phyloP scores from a whole-genome alignment of 1,140 invertebrate species.

The Zaprionus nigranus region DNA sequence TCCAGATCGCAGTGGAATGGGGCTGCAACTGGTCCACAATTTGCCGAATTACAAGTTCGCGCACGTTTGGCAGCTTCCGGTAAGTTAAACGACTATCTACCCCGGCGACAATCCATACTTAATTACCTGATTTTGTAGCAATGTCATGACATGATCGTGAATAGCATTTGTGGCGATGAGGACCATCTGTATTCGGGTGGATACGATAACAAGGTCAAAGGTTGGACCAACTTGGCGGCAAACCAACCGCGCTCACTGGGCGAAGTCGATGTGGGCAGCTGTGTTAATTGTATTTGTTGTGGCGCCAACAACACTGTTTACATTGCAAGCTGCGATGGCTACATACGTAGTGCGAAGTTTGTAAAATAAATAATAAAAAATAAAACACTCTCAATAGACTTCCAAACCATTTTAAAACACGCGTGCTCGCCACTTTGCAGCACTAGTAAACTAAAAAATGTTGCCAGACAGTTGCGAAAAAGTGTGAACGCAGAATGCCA shows the following conservation, averaged over 20 bases:
- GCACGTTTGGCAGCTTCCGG: constrained; percentile 63
- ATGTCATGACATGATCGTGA: constrained; percentile 80
- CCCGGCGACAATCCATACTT: background rate
- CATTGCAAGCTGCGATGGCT: constrained; percentile 70
- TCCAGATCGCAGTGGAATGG: constrained; percentile 78
- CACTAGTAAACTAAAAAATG: background rate
- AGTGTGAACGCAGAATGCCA: background rate
- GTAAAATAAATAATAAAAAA: constrained; percentile 6
- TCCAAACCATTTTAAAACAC: background rate
- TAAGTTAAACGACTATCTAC: constrained; percentile 29
- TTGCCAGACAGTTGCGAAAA: background rate
- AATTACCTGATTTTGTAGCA: constrained; percentile 48
- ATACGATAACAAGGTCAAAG: constrained; percentile 80
- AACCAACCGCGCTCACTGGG: constrained; percentile 55
- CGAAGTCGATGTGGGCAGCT: constrained; percentile 68
- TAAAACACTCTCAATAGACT: background rate
- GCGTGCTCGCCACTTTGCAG: background rate
- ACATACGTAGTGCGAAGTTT: constrained; percentile 70
- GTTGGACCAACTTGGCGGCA: constrained; percentile 66
- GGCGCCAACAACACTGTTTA: constrained; percentile 67
- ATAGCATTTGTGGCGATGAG: constrained; percentile 71
- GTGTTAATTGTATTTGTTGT: constrained; percentile 71
- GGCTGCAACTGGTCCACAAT: constrained; percentile 70
- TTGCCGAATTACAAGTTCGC: constrained; percentile 55
- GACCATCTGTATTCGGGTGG: constrained; percentile 68